A percentile compares a stretch with the other conserved stretches of the same genome.
phyloP scores from a whole-genome alignment of 2,113 vertebrate genomes.

The Monopterus albus region DNA sequence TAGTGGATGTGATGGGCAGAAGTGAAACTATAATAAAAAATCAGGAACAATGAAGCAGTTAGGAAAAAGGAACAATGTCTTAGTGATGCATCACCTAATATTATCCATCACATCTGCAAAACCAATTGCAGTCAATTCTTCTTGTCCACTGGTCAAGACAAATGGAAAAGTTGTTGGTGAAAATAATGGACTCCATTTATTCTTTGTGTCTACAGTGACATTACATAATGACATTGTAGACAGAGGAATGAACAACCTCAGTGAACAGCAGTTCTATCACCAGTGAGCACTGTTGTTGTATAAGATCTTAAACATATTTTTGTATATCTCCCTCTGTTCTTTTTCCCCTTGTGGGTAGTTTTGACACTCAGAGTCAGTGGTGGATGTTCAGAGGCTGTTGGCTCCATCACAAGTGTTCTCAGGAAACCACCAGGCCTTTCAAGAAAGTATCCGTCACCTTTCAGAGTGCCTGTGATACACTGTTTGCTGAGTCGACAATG shows the following conservation, averaged over 20 bases:
- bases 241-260: slow-evolving; percentile 25
- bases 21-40: background rate
- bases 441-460: slow-evolving; percentile 64
- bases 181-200: slow-evolving; percentile 21
- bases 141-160: slow-evolving; percentile 20
- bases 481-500: slow-evolving; percentile 81
- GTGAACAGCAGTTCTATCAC: slow-evolving; percentile 34
- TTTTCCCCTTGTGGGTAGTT: slow-evolving; percentile 35
- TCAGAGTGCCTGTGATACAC: slow-evolving; percentile 50
- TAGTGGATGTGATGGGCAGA: background rate
- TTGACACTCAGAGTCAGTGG: slow-evolving; percentile 26
- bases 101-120: slow-evolving; percentile 29
- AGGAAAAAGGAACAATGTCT: background rate
- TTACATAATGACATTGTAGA: slow-evolving; percentile 48
- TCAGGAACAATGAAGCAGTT: slow-evolving; percentile 1
- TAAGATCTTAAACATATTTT: slow-evolving; percentile 11
- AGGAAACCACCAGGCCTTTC: slow-evolving; percentile 72
- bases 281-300: slow-evolving; percentile 26
- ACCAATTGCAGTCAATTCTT: background rate
- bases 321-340: slow-evolving; percentile 18
- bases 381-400: slow-evolving; percentile 50
- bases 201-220: slow-evolving; percentile 26
- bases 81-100: slow-evolving; percentile 10
- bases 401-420: slow-evolving; percentile 67
- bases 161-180: slow-evolving; percentile 29